Conservation (phyloP, 2,888 invertebrate genomes). For the Orthosia gracilis region DNA sequence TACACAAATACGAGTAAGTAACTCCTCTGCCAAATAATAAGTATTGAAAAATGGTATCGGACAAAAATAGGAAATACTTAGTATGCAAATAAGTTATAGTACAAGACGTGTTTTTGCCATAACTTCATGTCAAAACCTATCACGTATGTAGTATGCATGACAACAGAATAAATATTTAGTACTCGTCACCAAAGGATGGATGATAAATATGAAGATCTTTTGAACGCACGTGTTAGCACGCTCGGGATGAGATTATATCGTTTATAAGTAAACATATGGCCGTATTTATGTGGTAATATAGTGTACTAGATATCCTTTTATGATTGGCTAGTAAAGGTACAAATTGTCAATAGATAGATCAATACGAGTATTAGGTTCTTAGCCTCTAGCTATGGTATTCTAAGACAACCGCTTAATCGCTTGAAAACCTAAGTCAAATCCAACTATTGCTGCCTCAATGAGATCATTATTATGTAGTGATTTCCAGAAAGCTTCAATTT, state of each 20-base stretch:
- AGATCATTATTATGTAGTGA: no score
- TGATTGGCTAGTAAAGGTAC: neutral
- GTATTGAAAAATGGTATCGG: no score
- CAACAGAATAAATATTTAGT: constrained; percentile 56
- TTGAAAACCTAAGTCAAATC: no score
- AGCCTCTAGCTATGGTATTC: no score
- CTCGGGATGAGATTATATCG: constrained; percentile 39
- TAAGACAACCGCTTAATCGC: no score
- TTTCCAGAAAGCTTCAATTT: no score
- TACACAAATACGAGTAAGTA: neutral
- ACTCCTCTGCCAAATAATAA: neutral
- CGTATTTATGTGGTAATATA: constrained; percentile 5
- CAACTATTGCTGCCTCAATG: no score
- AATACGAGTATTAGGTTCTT: neutral
- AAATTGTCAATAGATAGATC: constrained; percentile 4
- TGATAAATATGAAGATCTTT: constrained; percentile 60
- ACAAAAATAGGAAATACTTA: constrained; percentile 40
- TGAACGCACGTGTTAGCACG: constrained; percentile 51
- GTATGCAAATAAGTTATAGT: constrained; percentile 42
- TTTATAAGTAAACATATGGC: constrained; percentile 38
- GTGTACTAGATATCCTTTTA: constrained; percentile 1
- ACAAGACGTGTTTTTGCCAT: constrained; percentile 18
- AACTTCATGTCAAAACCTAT: constrained; percentile 45
- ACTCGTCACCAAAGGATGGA: constrained; percentile 24
- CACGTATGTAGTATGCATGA: constrained; percentile 54